Evolutionary conservation across 2,888 invertebrate species (phyloP).

Genomic region (Selenia dentaria): DNA sequence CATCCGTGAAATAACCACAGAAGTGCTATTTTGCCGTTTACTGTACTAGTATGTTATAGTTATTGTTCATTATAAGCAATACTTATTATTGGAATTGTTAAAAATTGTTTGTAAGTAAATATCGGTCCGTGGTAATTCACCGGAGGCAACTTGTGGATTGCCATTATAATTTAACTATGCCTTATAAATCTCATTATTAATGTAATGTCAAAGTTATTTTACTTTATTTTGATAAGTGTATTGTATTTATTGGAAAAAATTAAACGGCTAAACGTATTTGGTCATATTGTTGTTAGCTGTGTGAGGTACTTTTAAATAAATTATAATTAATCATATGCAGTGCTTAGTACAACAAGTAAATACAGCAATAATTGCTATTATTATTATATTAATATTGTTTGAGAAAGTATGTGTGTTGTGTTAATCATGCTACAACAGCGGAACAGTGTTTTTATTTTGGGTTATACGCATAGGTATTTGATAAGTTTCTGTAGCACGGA

Average conservation of each 20-base stretch:
- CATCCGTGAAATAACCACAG: too few relatives aligned
- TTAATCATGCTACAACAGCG: too few relatives aligned
- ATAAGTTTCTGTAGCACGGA: too few relatives aligned
- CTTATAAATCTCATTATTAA: constrained; percentile 38
- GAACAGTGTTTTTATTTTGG: too few relatives aligned
- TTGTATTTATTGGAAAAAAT: constrained; percentile 33
- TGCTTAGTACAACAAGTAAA: background rate
- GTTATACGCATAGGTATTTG: too few relatives aligned
- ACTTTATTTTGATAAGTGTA: constrained; percentile 27
- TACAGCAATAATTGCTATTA: too few relatives aligned
- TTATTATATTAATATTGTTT: too few relatives aligned
- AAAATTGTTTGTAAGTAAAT: constrained; percentile 22
- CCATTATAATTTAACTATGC: constrained; percentile 28
- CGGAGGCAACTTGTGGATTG: constrained; percentile 27
- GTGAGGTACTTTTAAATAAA: constrained; percentile 5
- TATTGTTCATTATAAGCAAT: constrained; percentile 33
- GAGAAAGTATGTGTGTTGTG: too few relatives aligned
- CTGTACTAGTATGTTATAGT: constrained; percentile 31
- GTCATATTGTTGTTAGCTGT: constrained; percentile 8
- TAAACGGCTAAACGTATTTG: constrained; percentile 9
- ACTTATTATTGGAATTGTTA: constrained; percentile 36
- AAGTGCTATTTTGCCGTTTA: constrained; percentile 16
- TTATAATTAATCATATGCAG: constrained; percentile 4
- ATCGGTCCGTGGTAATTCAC: constrained; percentile 22
- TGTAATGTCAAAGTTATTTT: constrained; percentile 15